These are phyloP conservation scores for Upupa epops DNA, from an alignment of 2,113 vertebrate genomes.

Conservation along the genomic window DNA sequence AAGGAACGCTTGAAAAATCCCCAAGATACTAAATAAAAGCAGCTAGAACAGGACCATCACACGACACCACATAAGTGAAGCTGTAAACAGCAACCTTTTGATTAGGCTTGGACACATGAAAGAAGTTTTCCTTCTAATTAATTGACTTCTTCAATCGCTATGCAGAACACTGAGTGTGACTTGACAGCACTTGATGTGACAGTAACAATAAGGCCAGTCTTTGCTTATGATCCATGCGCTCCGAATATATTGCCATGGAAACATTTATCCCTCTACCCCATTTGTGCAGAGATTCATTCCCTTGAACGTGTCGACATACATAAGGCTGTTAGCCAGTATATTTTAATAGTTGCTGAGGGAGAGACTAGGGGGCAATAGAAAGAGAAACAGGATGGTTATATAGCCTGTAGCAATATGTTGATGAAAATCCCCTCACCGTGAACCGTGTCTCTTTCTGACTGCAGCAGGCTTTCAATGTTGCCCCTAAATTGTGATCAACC, in stretches of 20 bases:
- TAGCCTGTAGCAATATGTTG: neutral
- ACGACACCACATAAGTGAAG: neutral
- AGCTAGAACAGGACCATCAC: neutral
- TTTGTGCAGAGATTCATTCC: neutral
- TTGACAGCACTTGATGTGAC: neutral
- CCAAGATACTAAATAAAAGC: neutral
- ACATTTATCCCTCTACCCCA: neutral
- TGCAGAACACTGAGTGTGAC: neutral
- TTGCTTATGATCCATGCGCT: neutral
- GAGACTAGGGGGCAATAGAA: neutral
- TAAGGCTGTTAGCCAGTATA: neutral
- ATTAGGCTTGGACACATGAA: neutral
- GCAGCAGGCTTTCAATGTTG: neutral
- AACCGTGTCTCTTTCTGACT: neutral
- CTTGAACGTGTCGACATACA: neutral
- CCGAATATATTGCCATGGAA: neutral
- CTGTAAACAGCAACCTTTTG: neutral
- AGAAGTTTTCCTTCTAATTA: neutral
- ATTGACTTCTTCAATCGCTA: neutral
- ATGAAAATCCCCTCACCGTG: neutral
- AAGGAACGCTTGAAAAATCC: neutral
- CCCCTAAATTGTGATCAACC: slow-evolving; percentile 4
- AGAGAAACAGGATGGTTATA: neutral
- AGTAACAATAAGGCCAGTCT: neutral
- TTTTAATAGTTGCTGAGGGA: neutral